Base-by-base conservation (phyloP, 2,888 invertebrate species). In the Hypsopygia costalis region DNA sequence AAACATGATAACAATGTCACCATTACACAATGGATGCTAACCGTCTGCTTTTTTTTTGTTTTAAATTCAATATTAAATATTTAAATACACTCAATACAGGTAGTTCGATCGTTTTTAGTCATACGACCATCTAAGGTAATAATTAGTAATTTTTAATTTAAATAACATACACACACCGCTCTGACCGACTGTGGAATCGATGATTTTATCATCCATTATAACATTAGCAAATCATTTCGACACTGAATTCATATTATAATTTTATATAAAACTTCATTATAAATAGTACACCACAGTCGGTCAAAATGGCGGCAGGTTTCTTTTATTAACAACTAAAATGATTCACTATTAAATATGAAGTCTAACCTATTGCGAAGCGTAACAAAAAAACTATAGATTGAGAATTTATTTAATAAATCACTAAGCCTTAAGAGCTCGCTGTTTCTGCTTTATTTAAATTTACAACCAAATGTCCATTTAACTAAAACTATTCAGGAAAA, bases 371-470 rank as follows among this genome's bases (percentile, higher is more conserved):
- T 68, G 76, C 69, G 62, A 81, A 83, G 78, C 81, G 75, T 80
- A 79, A 16, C 16, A 16, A 78, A 71, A 65, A 71, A 75, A 69
- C 69, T 76, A 75, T 68, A 58, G 62, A 70, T 71, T 79, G 76
- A 82, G 76, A 83, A 79, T 77, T 75, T 80, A 79, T 74, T 16
- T 50, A 61, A 63, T 67, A 69, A 77, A 82, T 82, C 81, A 83
- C 83, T 81, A 80, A 74, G 73, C 71, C 72, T 75, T 79, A 51
- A 52, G 55, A 69, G 67, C 65, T 64, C 62, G 68, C 67, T 58
- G 44, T 40, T 53, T 51, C 51, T 54, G 52, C 42, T 45, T 43
- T 52, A 32, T 33, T 31, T 36, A 48, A 58, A 55, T 47, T 64
- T 69, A 74, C 60, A 71, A 73, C 64, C 69, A 50, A 71, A 67